These are phyloP conservation scores for Gopherus flavomarginatus DNA, from an alignment of 2,113 vertebrate genomes.

Conservation along the genomic window DNA sequence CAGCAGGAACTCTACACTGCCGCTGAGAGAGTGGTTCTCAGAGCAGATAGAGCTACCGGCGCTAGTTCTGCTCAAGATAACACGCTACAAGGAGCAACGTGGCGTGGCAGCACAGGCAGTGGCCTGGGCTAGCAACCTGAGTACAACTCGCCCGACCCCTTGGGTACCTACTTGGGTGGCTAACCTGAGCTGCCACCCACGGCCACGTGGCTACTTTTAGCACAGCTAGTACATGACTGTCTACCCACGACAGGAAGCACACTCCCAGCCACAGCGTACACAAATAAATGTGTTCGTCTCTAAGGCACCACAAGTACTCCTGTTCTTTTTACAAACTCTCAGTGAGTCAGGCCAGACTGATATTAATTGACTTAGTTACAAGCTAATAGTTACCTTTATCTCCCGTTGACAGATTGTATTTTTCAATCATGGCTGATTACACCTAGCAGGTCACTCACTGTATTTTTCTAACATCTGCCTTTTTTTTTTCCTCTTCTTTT, in stretches of 20 bases:
- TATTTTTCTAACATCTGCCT: not conserved
- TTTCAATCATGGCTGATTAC: not conserved
- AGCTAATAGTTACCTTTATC: not conserved
- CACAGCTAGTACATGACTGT: not conserved
- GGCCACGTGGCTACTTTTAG: not conserved
- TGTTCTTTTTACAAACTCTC: not conserved
- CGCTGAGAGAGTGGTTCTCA: not conserved
- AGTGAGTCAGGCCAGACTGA: not conserved
- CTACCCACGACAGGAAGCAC: not conserved
- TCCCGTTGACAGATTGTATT: not conserved
- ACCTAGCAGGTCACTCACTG: not conserved
- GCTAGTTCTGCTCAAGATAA: not conserved
- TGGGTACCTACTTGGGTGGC: too few species aligned
- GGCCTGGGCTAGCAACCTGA: not conserved
- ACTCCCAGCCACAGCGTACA: not conserved
- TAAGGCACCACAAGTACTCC: too few species aligned
- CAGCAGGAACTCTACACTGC: not conserved
- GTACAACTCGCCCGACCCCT: not conserved
- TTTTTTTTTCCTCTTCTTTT: not conserved
- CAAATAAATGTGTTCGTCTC: not conserved
- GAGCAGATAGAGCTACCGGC: accelerated
- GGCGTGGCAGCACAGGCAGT: not conserved
- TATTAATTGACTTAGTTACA: not conserved
- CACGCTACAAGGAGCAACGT: not conserved
- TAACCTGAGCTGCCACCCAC: not conserved